phyloP scores from a whole-genome alignment of 2,797 vertebrate species.

The Aselliscus stoliczkanus region DNA sequence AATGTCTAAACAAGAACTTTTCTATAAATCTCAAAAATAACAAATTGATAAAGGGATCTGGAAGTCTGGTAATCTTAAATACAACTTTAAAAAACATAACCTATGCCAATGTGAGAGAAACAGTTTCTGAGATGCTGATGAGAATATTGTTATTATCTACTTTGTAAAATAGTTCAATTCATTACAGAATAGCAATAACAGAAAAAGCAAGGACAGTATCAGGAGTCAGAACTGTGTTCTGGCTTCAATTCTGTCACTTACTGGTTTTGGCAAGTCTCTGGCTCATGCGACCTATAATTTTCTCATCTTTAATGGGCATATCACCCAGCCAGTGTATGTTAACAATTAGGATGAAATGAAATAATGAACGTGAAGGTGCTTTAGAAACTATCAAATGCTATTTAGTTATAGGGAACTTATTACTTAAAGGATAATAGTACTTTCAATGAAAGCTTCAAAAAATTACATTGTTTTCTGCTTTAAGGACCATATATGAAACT shows the following conservation, averaged over 20 bases:
- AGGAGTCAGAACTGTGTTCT: background rate
- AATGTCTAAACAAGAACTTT: background rate
- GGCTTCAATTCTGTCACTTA: background rate
- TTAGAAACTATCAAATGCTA: conserved; percentile 1
- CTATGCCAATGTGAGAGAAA: background rate
- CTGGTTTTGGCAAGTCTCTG: background rate
- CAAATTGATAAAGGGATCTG: background rate
- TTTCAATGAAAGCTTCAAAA: background rate
- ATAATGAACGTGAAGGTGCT: conserved; percentile 1
- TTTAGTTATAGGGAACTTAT: background rate
- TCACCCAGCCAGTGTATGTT: background rate
- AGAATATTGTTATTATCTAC: background rate
- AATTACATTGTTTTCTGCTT: background rate
- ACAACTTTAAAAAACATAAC: background rate
- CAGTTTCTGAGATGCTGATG: background rate
- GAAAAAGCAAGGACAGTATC: background rate
- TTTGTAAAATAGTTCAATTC: background rate
- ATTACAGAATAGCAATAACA: background rate
- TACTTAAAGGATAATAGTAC: background rate
- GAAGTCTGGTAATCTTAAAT: background rate
- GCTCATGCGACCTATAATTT: background rate
- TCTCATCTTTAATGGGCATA: background rate
- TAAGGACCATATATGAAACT: background rate
- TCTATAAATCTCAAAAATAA: background rate
- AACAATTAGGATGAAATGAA: conserved; percentile 43